phyloP scores from a whole-genome alignment of 2,888 invertebrate genomes.

The Drosophila subquinaria region DNA sequence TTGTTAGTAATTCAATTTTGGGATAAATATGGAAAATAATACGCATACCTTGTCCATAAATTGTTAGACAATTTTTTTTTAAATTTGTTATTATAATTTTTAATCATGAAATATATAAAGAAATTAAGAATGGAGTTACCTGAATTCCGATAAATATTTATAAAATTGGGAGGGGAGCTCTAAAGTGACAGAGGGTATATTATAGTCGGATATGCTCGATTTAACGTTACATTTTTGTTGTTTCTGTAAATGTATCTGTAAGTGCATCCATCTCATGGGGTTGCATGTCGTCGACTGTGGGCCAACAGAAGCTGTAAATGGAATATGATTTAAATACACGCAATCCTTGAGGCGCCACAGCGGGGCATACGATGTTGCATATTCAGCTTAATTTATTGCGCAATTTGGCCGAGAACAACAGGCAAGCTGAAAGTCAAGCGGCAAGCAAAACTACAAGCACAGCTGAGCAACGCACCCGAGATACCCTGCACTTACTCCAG shows the following conservation, averaged over 20 bases:
- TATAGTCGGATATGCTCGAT: no score
- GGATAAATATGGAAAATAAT: no score
- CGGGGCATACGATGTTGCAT: slow-evolving; percentile 32
- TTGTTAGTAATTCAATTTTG: no score
- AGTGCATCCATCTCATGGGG: background rate
- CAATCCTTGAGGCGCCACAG: slow-evolving; percentile 67
- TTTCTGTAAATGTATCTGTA: slow-evolving; percentile 3
- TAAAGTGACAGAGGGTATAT: no score
- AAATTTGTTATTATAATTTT: no score
- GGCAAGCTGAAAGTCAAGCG: slow-evolving; percentile 9
- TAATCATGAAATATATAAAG: no score
- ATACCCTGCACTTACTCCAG: background rate
- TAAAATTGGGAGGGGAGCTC: no score
- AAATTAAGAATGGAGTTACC: no score
- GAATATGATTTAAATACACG: slow-evolving; percentile 71
- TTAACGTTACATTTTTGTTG: background rate
- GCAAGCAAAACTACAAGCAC: background rate
- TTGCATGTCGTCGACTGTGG: slow-evolving; percentile 23
- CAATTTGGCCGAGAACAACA: slow-evolving; percentile 55
- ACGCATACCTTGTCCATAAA: no score
- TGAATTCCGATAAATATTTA: no score
- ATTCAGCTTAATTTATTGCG: slow-evolving; percentile 60
- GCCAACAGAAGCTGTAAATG: slow-evolving; percentile 65
- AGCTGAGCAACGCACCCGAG: background rate
- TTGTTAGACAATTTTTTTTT: no score